These are phyloP conservation scores for Turdus rufiventris DNA, from an alignment of 2,113 vertebrate genomes.

Conservation along the genomic window DNA sequence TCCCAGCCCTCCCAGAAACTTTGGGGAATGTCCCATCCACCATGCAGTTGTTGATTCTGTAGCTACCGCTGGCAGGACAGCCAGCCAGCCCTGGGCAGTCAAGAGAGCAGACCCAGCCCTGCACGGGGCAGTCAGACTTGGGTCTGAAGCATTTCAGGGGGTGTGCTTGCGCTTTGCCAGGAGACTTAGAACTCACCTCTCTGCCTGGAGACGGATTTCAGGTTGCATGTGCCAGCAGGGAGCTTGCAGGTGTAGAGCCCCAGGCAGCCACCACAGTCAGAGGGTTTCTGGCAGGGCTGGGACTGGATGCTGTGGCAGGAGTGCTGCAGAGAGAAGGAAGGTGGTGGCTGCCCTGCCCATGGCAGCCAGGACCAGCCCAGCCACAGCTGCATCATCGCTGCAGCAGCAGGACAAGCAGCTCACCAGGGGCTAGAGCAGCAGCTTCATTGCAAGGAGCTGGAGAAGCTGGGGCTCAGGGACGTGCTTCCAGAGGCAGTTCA, in stretches of 20 bases:
- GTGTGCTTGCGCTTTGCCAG: neutral
- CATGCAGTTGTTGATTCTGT: fast-evolving
- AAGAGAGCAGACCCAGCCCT: neutral
- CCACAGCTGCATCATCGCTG: neutral
- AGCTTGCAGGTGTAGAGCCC: conserved; percentile 73
- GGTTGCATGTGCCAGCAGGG: conserved; percentile 26
- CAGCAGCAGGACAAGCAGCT: neutral
- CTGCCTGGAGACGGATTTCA: conserved; percentile 67
- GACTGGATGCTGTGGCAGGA: conserved; percentile 60
- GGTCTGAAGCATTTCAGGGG: neutral
- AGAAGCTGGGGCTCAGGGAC: fast-evolving
- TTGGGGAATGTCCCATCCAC: neutral
- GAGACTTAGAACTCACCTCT: conserved; percentile 34
- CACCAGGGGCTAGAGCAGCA: neutral
- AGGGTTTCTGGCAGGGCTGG: conserved; percentile 47
- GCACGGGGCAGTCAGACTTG: neutral
- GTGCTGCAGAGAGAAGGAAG: conserved; percentile 15
- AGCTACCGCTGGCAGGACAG: neutral
- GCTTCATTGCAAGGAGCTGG: neutral
- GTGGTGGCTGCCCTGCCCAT: fast-evolving
- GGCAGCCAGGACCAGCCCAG: neutral
- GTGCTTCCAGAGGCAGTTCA: neutral
- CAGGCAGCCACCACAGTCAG: conserved; percentile 69
- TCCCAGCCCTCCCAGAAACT: neutral
- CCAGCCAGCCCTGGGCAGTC: neutral